A percentile compares a stretch with the other conserved stretches of the same genome.
These are phyloP conservation scores for Clarias pachynema DNA, from an alignment of 2,797 vertebrate species.

Conservation along the genomic window DNA sequence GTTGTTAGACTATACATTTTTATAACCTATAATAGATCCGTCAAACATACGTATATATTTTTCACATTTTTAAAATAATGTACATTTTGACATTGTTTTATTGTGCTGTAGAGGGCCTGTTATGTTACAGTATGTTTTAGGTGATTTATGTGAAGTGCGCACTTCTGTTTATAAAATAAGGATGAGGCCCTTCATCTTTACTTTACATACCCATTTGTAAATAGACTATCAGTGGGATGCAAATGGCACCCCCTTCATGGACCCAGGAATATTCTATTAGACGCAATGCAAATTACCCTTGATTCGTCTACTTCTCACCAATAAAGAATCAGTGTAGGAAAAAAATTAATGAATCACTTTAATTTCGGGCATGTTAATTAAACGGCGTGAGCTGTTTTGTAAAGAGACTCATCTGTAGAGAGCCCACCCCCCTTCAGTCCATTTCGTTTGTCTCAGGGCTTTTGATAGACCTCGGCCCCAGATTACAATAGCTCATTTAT, in stretches of 20 bases:
- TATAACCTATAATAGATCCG: background rate
- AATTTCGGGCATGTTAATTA: constrained; percentile 52
- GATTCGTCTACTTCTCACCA: constrained; percentile 42
- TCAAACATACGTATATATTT: background rate
- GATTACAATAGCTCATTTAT: constrained; percentile 57
- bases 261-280: constrained; percentile 49
- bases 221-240: constrained; percentile 9
- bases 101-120: background rate
- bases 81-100: background rate
- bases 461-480: constrained; percentile 43
- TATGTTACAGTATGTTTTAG: background rate
- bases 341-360: constrained; percentile 52
- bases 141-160: background rate
- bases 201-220: constrained; percentile 4
- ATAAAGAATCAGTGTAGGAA: constrained; percentile 16
- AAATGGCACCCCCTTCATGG: background rate
- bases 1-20: background rate
- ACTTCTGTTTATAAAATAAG: background rate
- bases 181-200: background rate
- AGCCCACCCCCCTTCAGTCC: constrained; percentile 7
- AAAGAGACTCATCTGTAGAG: constrained; percentile 47
- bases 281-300: constrained; percentile 46
- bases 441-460: constrained; percentile 46
- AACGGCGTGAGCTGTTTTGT: constrained; percentile 47
- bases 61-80: background rate